Base-by-base conservation (phyloP, 2,888 invertebrate species). In the Proisotoma minuta region DNA sequence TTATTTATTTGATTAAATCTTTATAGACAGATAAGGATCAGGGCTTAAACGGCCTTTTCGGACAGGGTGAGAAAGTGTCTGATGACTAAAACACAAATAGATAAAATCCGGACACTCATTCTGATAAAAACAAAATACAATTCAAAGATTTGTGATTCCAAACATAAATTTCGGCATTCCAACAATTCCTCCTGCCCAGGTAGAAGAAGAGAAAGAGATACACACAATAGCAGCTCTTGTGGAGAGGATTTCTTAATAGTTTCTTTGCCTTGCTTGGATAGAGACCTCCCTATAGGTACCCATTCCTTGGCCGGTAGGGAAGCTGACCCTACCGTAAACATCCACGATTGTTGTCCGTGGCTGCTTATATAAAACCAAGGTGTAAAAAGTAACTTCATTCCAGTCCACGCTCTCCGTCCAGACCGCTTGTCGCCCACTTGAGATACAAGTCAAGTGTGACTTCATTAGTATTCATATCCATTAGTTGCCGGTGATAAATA, bases 281-380 rank as follows among this genome's bases (percentile, higher is more conserved):
- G 34, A 34, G 68, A 68, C 68, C 68, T 68, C 68, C 68, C 68
- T 68, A 65, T 66, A 68, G 68, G 68, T 63, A 68, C 68, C 68
- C 68, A 68, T 68, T 66, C 68, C 68, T 68, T 60, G 63, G 68
- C 62, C 68, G 59, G 65, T 66, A 66, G 68, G 68, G 68, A 64
- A 57, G 60, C 66, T 67, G 29, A 62, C 43, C 59, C 57, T 63
- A 51, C 57, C 34, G 28, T 29, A 18, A 56, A 18, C 56, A 52
- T 50, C 47, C 3, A 57, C 60, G 34, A 58, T 24, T 12, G 5
- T 18, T 59, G 65, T 48, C 51, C 50, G 48, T 49, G 34, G 18
- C n/a, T n/a, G 12, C 15, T 23, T n/a, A 15, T 26, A 59, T 64
- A 61, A 54, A 63, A 68, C 57, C 22, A 53, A 48, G 27, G 22